phyloP scores from a whole-genome alignment of 2,888 invertebrate species.

The Nephrotoma flavescens region DNA sequence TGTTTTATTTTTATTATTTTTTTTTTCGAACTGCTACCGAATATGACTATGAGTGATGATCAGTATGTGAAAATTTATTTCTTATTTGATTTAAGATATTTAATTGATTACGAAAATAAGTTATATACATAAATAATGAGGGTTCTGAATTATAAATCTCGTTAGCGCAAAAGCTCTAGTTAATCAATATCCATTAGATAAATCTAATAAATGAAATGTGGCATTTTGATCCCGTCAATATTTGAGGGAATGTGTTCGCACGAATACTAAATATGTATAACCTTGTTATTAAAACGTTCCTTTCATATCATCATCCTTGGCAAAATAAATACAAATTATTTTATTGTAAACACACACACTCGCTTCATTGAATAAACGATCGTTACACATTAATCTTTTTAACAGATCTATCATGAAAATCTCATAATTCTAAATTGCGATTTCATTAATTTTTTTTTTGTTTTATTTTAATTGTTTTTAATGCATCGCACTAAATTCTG shows the following conservation, averaged over 20 bases:
- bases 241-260: background rate
- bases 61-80: background rate
- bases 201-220: background rate
- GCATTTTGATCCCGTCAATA: background rate
- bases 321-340: background rate
- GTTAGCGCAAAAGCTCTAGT: background rate
- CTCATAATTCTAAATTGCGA: background rate
- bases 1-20: background rate
- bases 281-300: background rate
- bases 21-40: background rate
- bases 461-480: background rate
- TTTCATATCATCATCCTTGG: background rate
- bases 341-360: background rate
- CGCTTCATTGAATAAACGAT: background rate
- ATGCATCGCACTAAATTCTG: background rate
- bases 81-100: background rate
- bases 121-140: background rate
- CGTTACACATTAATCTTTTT: background rate
- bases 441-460: background rate
- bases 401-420: background rate
- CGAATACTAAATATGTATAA: background rate
- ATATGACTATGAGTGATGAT: background rate
- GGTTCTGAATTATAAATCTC: background rate
- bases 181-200: too few relatives aligned
- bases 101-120: background rate